Percentiles rank a stretch among this genome's conserved stretches.
These are phyloP conservation scores for Oscheius sp. DNA, from an alignment of 2,888 invertebrate species.

Conservation along the genomic window DNA sequence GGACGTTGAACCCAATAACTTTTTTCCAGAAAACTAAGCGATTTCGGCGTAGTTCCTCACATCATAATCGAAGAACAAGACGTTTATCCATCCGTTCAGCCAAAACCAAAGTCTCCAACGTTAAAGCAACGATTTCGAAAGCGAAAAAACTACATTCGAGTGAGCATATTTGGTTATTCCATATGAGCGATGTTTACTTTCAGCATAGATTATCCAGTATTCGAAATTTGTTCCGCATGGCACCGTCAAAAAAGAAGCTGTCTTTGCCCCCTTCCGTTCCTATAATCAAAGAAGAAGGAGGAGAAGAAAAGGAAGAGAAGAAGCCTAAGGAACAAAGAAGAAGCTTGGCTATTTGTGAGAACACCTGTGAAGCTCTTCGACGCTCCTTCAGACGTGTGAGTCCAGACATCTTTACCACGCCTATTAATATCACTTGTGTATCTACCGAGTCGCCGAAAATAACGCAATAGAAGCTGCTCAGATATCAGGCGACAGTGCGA, in stretches of 20 bases:
- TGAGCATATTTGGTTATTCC: background rate
- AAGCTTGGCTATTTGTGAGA: conserved; percentile 10
- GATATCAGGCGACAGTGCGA: conserved; percentile 1
- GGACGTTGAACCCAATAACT: background rate
- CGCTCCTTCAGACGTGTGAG: conserved; percentile 6
- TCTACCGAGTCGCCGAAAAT: background rate
- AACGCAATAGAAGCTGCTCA: background rate
- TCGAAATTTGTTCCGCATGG: conserved; percentile 14
- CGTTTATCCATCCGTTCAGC: background rate
- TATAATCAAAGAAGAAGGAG: conserved; percentile 17
- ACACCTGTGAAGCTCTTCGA: conserved; percentile 14
- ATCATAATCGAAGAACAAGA: conserved; percentile 19
- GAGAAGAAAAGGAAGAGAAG: background rate
- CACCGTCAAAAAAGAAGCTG: conserved; percentile 9
- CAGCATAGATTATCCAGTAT: conserved; percentile 1
- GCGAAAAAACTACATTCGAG: conserved; percentile 2
- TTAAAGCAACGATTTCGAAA: background rate
- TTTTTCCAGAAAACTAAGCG: conserved; percentile 26
- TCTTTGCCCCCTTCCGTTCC: conserved; percentile 12
- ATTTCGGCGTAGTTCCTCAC: conserved; percentile 24
- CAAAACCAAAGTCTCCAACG: background rate
- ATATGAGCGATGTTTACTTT: background rate
- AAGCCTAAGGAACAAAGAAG: background rate
- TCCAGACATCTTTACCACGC: background rate
- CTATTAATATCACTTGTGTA: conserved; percentile 7